phyloP scores from a whole-genome alignment of 2,888 invertebrate genomes.

The Sepioteuthis lessoniana region DNA sequence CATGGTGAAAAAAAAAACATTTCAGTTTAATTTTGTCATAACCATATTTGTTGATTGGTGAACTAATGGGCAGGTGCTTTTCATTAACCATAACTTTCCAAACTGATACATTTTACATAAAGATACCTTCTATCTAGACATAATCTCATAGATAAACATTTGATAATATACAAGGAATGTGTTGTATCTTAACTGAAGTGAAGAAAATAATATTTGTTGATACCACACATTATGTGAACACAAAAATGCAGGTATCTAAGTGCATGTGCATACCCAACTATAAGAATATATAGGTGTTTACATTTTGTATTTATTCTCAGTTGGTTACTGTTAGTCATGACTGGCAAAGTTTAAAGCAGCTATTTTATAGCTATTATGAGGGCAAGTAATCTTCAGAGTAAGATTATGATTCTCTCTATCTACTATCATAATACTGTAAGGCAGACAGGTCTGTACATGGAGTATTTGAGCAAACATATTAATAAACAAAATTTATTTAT shows the following conservation, averaged over 20 bases:
- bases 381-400: too few species aligned
- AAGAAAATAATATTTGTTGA: neutral
- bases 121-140: neutral
- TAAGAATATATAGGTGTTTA: neutral
- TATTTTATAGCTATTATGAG: too few species aligned
- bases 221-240: neutral
- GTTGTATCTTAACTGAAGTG: too few species aligned
- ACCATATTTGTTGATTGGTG: neutral
- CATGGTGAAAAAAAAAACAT: too few species aligned
- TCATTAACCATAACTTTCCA: slow-evolving; percentile 6
- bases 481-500: too few species aligned
- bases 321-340: neutral
- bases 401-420: too few species aligned
- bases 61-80: neutral
- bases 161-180: neutral
- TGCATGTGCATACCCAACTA: neutral
- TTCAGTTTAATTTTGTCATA: neutral
- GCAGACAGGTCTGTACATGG: too few species aligned
- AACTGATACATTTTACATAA: neutral
- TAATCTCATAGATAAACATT: neutral
- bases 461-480: too few species aligned
- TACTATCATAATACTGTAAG: too few species aligned
- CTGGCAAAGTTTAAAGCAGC: too few species aligned
- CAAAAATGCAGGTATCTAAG: neutral
- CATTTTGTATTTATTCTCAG: neutral